Conservation (phyloP, 2,888 invertebrate species). For the Dynastes hyllus region DNA sequence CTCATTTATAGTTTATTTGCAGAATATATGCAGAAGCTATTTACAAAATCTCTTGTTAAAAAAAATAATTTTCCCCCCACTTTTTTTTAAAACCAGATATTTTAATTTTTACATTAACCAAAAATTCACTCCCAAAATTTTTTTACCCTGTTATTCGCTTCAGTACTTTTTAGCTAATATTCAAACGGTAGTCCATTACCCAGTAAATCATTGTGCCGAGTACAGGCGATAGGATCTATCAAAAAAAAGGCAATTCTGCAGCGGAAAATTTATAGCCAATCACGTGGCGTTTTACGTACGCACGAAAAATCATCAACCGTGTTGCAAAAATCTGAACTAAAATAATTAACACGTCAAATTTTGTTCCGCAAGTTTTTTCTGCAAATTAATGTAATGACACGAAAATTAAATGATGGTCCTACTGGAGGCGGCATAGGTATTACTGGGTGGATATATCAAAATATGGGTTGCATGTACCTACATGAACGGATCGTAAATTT, state of each 20-base stretch:
- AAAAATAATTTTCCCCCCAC: no score
- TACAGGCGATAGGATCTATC: neutral
- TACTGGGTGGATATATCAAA: constrained; percentile 29
- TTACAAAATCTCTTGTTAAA: no score
- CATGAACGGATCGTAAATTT: constrained; percentile 37
- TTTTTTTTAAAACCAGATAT: no score
- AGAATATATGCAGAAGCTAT: no score
- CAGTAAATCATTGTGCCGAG: constrained; percentile 13
- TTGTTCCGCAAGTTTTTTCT: constrained; percentile 1
- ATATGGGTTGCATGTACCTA: constrained; percentile 29
- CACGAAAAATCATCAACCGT: constrained; percentile 14
- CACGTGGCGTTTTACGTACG: constrained; percentile 15
- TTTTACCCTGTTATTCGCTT: no score
- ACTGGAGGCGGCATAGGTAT: neutral
- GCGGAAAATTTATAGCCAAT: constrained; percentile 26
- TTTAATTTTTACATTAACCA: no score
- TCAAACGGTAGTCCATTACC: constrained; percentile 7
- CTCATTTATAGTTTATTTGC: no score
- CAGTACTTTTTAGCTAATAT: neutral
- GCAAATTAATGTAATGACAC: constrained; percentile 44
- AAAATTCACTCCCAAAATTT: no score
- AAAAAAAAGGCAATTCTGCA: constrained; percentile 13
- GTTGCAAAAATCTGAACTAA: constrained; percentile 30
- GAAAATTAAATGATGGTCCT: constrained; percentile 43
- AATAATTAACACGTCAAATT: constrained; percentile 40